A percentile compares a stretch with the other conserved stretches of the same genome.
These are phyloP conservation scores for Hippocampus guttulatus DNA, from an alignment of 2,113 vertebrate species.

Conservation along the genomic window DNA sequence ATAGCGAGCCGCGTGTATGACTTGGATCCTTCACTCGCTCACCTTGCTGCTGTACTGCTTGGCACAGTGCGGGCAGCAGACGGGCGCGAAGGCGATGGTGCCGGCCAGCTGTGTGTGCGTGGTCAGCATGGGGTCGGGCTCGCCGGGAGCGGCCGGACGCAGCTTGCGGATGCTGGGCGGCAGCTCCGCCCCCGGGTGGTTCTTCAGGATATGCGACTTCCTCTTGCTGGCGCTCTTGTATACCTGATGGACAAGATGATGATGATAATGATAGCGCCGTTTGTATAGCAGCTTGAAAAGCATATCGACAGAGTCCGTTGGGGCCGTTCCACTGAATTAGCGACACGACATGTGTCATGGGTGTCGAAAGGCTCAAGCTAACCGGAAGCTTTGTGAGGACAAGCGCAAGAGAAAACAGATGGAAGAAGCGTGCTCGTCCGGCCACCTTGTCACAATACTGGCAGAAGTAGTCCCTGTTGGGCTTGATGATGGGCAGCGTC, in stretches of 20 bases:
- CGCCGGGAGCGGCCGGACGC: conserved; percentile 88
- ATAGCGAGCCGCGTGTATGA: too few relatives aligned
- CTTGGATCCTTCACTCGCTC: not conserved
- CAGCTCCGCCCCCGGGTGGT: conserved; percentile 92
- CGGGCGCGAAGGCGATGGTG: conserved; percentile 90
- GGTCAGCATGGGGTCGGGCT: conserved; percentile 96
- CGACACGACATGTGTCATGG: too few relatives aligned
- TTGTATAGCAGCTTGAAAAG: not conserved
- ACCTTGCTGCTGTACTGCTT: conserved; percentile 99
- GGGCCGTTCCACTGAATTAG: too few relatives aligned
- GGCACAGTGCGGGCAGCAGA: conserved; percentile 96
- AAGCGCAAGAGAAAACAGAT: too few relatives aligned
- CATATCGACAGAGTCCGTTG: too few relatives aligned
- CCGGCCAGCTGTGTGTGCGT: conserved; percentile 97
- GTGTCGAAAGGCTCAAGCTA: too few relatives aligned
- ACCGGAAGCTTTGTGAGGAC: too few relatives aligned
- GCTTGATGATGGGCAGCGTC: conserved; percentile 96
- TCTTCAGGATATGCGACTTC: conserved; percentile 98
- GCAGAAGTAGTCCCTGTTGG: conserved; percentile 97
- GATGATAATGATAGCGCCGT: not conserved
- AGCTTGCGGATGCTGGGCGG: conserved; percentile 96
- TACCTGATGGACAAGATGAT: conserved; percentile 72
- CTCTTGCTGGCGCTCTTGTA: conserved; percentile 98
- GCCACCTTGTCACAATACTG: conserved; percentile 97
- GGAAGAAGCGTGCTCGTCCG: not conserved